Base-by-base conservation (phyloP, 2,797 vertebrate species). In the Fundulus diaphanus region DNA sequence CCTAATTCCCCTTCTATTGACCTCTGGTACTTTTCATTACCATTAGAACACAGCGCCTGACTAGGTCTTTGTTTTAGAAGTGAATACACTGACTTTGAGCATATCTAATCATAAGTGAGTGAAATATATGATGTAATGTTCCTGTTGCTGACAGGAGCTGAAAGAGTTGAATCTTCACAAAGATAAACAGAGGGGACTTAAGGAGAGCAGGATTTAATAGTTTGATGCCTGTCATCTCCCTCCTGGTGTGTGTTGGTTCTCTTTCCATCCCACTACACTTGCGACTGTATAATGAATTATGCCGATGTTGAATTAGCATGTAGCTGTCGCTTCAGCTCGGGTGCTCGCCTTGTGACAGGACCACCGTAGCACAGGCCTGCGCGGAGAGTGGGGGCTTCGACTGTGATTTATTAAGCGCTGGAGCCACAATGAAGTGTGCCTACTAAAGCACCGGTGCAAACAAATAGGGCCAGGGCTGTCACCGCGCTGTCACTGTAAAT, bases 281-380 rank as follows among this genome's bases (percentile, higher is more conserved):
- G 90, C 87, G 91, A 92, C 90, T 94, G 92, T 94, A 94, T 95
- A 96, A 95, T 95, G 94, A 95, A 95, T 95, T 93, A 94, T 92
- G 93, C 90, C 91, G 86, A 90, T 93, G 94, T 92, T 93, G 93
- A 95, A 96, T 96, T 96, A 96, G 94, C 95, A 95, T 95, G 95
- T 94, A 94, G 92, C 91, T 94, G 92, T 93, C 89, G 63, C 90
- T 90, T 86, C 80, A 54, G 85, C 88, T 93, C 92, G 80, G 85
- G 87, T 79, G 90, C 90, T 84, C 85, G 85, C 87, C 91, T 92
- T 72, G 86, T 94, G 93, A 95, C 94, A 91, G 88, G 92, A 94
- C 95, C 94, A 94, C 94, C 95, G 84, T 87, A 86, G 88, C 91
- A 91, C 91, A 85, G 84, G 78, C 84, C 75, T 51, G 66, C 69